phyloP scores from a whole-genome alignment of 2,888 invertebrate genomes.

The Tanypteryx hageni region DNA sequence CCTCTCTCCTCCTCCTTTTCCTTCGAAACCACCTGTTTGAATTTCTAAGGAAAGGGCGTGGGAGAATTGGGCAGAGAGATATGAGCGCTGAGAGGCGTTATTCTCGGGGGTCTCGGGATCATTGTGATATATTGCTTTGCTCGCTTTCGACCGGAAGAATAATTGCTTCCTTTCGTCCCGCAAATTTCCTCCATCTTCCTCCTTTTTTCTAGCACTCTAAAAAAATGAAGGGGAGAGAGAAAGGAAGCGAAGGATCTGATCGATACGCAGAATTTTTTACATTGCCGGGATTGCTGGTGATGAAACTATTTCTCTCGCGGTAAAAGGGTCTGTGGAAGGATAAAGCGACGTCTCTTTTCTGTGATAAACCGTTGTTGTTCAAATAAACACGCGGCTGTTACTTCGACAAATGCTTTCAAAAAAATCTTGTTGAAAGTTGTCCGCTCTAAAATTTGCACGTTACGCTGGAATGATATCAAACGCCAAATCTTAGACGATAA shows the following conservation, averaged over 20 bases:
- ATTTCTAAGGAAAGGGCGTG: constrained; percentile 12
- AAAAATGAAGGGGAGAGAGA: not conserved
- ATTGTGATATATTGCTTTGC: not conserved
- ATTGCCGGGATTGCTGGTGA: not conserved
- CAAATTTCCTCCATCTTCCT: not conserved
- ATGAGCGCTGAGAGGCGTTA: not conserved
- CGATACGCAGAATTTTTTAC: not conserved
- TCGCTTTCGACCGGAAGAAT: not conserved
- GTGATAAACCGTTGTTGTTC: too few relatives aligned
- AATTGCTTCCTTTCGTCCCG: constrained; percentile 13
- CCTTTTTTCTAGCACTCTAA: not conserved
- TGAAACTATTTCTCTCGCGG: not conserved
- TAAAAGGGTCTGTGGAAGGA: not conserved
- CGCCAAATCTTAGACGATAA: too few relatives aligned
- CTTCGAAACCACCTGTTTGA: constrained; percentile 58
- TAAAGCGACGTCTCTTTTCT: not conserved
- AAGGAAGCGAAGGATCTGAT: not conserved
- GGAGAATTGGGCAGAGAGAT: not conserved
- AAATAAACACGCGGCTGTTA: too few relatives aligned
- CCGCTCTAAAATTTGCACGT: too few relatives aligned
- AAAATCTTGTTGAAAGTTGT: too few relatives aligned
- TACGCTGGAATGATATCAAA: too few relatives aligned
- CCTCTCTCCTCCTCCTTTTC: not conserved
- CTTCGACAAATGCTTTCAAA: too few relatives aligned
- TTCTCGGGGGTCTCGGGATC: not conserved